Percentiles rank a stretch among this genome's conserved stretches.
phyloP scores from a whole-genome alignment of 2,797 vertebrate genomes.

The Hirundo rustica region DNA sequence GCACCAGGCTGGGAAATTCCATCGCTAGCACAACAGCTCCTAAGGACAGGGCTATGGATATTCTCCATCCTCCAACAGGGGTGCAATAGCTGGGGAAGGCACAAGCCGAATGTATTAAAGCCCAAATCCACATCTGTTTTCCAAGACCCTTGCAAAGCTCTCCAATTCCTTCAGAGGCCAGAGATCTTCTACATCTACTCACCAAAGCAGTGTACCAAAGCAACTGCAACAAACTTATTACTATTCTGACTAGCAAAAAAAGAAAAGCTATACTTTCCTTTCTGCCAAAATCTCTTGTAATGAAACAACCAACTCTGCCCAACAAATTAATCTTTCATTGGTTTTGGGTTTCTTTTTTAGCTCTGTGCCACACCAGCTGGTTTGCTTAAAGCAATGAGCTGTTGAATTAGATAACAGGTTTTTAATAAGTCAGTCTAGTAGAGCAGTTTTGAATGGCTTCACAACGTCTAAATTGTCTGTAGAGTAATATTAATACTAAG shows the following conservation, averaged over 20 bases:
- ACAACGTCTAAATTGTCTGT: conserved; percentile 44
- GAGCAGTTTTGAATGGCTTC: conserved; percentile 53
- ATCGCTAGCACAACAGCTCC: neutral
- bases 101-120: fast-evolving
- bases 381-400: conserved; percentile 65
- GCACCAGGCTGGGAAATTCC: neutral
- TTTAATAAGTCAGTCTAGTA: conserved; percentile 60
- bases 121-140: neutral
- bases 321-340: conserved; percentile 34
- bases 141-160: neutral
- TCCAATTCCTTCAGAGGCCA: neutral
- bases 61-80: neutral
- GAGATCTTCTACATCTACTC: neutral
- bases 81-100: neutral
- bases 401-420: conserved; percentile 65
- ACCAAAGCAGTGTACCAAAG: neutral
- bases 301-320: conserved; percentile 1
- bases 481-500: conserved; percentile 44
- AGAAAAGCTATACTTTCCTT: neutral
- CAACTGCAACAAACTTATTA: neutral
- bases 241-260: neutral
- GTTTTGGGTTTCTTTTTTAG: neutral
- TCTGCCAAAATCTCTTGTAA: conserved; percentile 1
- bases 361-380: conserved; percentile 57
- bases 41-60: fast-evolving